Evolutionary conservation across 2,888 invertebrate species (phyloP), one percentile per base, ranked within the genome.

Genomic region (Campopleginae sp.): DNA sequence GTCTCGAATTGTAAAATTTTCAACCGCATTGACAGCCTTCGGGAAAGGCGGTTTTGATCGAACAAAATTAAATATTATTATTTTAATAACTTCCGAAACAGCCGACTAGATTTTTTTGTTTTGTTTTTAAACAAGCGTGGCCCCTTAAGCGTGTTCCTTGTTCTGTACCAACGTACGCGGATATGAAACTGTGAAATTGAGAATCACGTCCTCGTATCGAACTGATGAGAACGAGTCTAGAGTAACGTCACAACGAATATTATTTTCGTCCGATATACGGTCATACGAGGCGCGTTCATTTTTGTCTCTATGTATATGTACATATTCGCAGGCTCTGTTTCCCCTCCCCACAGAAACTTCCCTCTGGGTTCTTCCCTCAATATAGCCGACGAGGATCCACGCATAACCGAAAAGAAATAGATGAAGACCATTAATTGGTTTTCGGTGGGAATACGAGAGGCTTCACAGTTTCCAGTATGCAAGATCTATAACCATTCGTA

Each of bases 371-470:
- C 46, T 70, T 74, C 70, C 58, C 51, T 44, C 77, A 46, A 74
- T 51, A 63, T 71, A 76, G 54, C 61, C 31, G 54, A 82, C 48
- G 74, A 23, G 68, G 31, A 74, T 74, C 78, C 51, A 66, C 27
- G 23, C 65, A 51, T 31, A 61, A 23, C 68, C 78, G 81, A 82
- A 85, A 90, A 90, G 89, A 88, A 90, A 90, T 89, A 91, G 89
- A 90, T 86, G 90, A 90, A 91, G 83, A 89, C 89, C 88, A 91
- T 89, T 92, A 92, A 92, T 92, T 92, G 92, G 89, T 92, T 92
- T 89, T 77, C 66, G 70, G 44, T 51, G 79, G 72, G 79, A 86
- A 84, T 82, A 80, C 82, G 38, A 31, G 42, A 38, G 46, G 23
- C 66, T 42, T 72, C 42, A 17, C 38, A 19, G 65, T 54, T 51